phyloP scores from a whole-genome alignment of 2,113 vertebrate species.

The Scophthalmus maximus region DNA sequence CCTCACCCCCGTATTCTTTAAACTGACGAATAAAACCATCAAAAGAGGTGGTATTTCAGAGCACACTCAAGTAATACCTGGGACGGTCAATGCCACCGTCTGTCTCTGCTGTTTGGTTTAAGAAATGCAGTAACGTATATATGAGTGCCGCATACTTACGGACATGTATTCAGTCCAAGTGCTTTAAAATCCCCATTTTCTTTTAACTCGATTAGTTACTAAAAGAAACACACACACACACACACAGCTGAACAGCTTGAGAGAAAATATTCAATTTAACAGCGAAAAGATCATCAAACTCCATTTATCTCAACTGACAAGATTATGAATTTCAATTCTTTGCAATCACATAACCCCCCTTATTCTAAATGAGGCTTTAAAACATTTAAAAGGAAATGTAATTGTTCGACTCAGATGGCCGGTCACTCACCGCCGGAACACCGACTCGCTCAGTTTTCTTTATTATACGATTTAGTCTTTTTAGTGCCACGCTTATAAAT shows the following conservation, averaged over 20 bases:
- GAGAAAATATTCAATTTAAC: slow-evolving; percentile 16
- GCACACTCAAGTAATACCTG: slow-evolving; percentile 8
- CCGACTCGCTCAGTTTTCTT: neutral
- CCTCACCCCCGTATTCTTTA: slow-evolving; percentile 33
- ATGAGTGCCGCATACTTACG: no score
- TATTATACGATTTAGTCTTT: slow-evolving; percentile 1
- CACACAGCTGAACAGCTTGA: neutral
- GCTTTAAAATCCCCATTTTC: neutral
- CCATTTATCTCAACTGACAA: neutral
- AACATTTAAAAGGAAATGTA: slow-evolving; percentile 15
- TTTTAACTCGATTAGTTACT: neutral
- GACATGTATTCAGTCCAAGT: no score
- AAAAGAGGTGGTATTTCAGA: slow-evolving; percentile 38
- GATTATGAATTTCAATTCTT: slow-evolving; percentile 12
- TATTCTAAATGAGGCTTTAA: slow-evolving; percentile 24
- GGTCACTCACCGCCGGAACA: slow-evolving; percentile 15
- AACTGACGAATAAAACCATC: slow-evolving; percentile 57
- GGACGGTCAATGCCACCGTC: neutral
- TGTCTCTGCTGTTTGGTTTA: neutral
- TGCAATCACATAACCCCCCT: neutral
- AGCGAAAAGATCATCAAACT: neutral
- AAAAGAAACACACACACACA: no score
- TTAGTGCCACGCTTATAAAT: neutral
- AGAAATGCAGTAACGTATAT: no score
- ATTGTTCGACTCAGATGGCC: slow-evolving; percentile 16